These are phyloP conservation scores for Seriola rivoliana DNA, from an alignment of 2,113 vertebrate genomes.

Conservation along the genomic window DNA sequence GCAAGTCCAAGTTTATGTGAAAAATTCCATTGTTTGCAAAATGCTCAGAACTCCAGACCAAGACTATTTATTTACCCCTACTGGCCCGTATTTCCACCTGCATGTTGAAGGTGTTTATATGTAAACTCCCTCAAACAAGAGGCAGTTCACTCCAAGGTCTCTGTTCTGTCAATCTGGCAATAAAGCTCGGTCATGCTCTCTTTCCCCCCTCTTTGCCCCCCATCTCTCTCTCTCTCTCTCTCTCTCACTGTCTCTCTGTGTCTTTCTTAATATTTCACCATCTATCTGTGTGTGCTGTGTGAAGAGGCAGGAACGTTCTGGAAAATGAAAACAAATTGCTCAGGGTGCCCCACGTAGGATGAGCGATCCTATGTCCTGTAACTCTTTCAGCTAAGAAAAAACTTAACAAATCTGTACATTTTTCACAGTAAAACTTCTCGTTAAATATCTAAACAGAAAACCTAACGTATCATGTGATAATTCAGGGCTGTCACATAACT, in stretches of 20 bases:
- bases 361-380: background rate
- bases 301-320: slow-evolving; percentile 35
- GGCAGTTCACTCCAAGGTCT: slow-evolving; percentile 70
- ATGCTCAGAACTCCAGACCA: slow-evolving; percentile 28
- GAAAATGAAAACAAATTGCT: slow-evolving; percentile 45
- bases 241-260: background rate
- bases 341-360: background rate
- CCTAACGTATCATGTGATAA: background rate
- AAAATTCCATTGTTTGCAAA: slow-evolving; percentile 67
- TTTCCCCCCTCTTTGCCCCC: slow-evolving; percentile 24
- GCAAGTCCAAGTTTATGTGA: slow-evolving; percentile 61
- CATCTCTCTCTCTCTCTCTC: background rate
- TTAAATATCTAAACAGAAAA: background rate
- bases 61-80: slow-evolving; percentile 72
- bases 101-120: slow-evolving; percentile 77
- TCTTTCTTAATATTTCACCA: slow-evolving; percentile 32
- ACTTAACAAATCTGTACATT: too few relatives aligned
- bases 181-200: slow-evolving; percentile 61
- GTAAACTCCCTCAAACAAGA: slow-evolving; percentile 73
- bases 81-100: slow-evolving; percentile 79
- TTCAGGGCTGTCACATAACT: background rate
- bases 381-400: background rate
- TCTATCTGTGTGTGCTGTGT: slow-evolving; percentile 21
- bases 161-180: slow-evolving; percentile 54
- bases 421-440: background rate